Conservation (phyloP, 2,113 vertebrate species). For the Ornithorhynchus anatinus region DNA sequence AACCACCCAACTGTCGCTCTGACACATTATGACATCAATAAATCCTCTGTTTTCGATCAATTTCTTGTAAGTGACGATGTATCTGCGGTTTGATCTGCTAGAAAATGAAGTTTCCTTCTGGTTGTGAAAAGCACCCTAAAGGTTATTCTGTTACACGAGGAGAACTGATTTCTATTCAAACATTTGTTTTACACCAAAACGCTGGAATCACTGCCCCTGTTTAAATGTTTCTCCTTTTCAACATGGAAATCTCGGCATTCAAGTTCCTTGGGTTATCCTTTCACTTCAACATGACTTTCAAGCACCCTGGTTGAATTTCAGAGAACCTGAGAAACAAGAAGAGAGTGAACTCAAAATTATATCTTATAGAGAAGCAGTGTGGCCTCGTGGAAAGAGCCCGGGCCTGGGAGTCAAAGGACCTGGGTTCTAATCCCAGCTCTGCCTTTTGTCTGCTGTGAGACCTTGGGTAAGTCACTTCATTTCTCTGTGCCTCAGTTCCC, state of each 20-base stretch:
- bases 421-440: no score
- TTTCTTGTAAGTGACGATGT: constrained; percentile 30
- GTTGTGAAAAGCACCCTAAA: constrained; percentile 27
- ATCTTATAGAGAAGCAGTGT: no score
- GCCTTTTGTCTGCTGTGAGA: no score
- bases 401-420: no score
- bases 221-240: constrained; percentile 35
- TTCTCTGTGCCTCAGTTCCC: no score
- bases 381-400: no score
- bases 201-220: constrained; percentile 42
- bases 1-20: no score
- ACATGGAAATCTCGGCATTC: constrained; percentile 36
- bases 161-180: constrained; percentile 52
- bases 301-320: constrained; percentile 85
- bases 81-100: constrained; percentile 32
- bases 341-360: constrained; percentile 52
- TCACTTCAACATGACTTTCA: constrained; percentile 87
- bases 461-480: no score
- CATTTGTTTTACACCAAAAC: constrained; percentile 33
- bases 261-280: constrained; percentile 31
- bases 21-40: constrained; percentile 21
- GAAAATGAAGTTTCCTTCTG: constrained; percentile 32
- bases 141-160: constrained; percentile 21
- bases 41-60: constrained; percentile 20
- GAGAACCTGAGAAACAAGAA: constrained; percentile 79